Percentiles rank a stretch among this genome's conserved stretches.
phyloP scores from a whole-genome alignment of 2,888 invertebrate species.

The Operophtera brumata region DNA sequence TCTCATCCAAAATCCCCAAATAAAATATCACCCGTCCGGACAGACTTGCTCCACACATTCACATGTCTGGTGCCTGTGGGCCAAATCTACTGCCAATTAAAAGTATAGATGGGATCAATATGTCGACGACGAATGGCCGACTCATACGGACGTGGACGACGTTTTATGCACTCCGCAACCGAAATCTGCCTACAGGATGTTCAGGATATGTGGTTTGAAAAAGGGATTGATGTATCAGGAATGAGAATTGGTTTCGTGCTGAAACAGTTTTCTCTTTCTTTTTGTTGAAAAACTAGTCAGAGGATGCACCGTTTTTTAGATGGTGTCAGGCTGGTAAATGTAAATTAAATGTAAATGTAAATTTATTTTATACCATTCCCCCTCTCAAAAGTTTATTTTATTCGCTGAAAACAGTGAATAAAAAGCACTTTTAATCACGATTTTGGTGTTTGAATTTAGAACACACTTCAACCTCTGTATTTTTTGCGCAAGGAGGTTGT shows the following conservation, averaged over 20 bases:
- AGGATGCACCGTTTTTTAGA: too few relatives aligned
- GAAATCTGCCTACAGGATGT: constrained; percentile 45
- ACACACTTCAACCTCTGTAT: too few relatives aligned
- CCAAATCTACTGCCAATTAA: constrained; percentile 75
- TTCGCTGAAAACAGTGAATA: too few relatives aligned
- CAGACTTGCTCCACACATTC: constrained; percentile 55
- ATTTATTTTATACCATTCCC: too few relatives aligned
- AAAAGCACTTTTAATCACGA: too few relatives aligned
- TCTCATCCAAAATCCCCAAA: not conserved
- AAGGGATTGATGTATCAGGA: constrained; percentile 11
- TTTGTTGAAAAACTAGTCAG: not conserved
- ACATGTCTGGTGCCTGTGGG: constrained; percentile 58
- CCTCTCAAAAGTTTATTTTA: too few relatives aligned
- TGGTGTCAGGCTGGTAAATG: too few relatives aligned
- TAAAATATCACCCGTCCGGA: constrained; percentile 28
- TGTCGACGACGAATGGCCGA: constrained; percentile 58
- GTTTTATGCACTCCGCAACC: constrained; percentile 50
- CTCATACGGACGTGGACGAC: constrained; percentile 48
- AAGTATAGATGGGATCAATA: constrained; percentile 67
- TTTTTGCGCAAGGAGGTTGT: too few relatives aligned
- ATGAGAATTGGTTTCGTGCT: not conserved
- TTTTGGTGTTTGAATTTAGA: too few relatives aligned
- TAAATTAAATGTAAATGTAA: too few relatives aligned
- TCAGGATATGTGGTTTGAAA: constrained; percentile 13
- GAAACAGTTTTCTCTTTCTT: not conserved